Evolutionary conservation across 2,888 invertebrate genomes (phyloP).

Genomic region (Cancer borealis): DNA sequence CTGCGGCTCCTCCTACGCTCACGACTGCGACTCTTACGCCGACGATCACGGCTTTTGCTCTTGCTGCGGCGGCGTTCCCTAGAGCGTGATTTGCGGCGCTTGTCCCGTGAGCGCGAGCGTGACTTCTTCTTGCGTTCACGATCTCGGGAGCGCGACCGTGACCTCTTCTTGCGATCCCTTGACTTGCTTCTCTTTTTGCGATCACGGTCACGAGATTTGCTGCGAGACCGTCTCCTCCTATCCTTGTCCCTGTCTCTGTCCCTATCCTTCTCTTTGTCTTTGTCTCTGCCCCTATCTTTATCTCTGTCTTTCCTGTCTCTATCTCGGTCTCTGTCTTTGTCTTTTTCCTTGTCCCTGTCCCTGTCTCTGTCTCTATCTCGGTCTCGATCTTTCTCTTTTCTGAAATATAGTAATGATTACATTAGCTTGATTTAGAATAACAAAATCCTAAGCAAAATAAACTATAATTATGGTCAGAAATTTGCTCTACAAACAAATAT

Average conservation of each 20-base stretch:
- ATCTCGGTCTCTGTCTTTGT: constrained; percentile 54
- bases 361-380: constrained; percentile 68
- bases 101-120: constrained; percentile 74
- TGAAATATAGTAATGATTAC: constrained; percentile 40
- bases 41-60: constrained; percentile 55
- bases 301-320: constrained; percentile 50
- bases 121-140: constrained; percentile 67
- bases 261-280: constrained; percentile 52
- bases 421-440: not conserved
- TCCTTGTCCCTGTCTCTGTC: constrained; percentile 67
- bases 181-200: constrained; percentile 62
- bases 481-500: not conserved
- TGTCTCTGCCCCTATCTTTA: constrained; percentile 54
- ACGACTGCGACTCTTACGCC: constrained; percentile 73
- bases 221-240: constrained; percentile 58
- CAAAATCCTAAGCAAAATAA: not conserved
- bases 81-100: constrained; percentile 78
- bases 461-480: not conserved
- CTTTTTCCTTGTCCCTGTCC: constrained; percentile 64
- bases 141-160: constrained; percentile 66
- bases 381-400: constrained; percentile 65
- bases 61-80: constrained; percentile 77
- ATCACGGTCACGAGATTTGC: constrained; percentile 61
- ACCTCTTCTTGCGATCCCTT: constrained; percentile 66
- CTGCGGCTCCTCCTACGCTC: constrained; percentile 77